Conservation (phyloP, 1,140 invertebrate genomes). For the Pseudomyrmex dendroicus region DNA sequence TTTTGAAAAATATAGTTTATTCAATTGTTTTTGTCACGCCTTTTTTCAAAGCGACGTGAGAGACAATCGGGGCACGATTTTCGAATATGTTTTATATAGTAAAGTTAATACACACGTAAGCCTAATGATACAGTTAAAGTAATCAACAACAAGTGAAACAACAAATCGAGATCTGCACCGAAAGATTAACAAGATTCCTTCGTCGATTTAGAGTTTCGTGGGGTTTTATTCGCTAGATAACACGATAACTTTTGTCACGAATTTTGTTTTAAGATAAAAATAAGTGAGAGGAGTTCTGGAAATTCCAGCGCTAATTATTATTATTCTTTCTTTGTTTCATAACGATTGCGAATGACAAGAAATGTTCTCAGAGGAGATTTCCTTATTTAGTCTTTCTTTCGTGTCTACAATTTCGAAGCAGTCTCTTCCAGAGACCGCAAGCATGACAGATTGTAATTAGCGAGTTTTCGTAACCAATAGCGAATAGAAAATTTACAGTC, state of each 20-base stretch:
- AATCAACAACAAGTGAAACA: constrained; percentile 80
- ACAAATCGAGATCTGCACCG: constrained; percentile 70
- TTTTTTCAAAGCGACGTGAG: constrained; percentile 8
- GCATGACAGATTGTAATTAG: constrained; percentile 21
- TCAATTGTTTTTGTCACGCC: constrained; percentile 56
- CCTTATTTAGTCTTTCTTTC: background rate
- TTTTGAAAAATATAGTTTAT: constrained; percentile 77
- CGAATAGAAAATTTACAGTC: constrained; percentile 58
- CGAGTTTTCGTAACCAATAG: constrained; percentile 39
- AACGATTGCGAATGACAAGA: background rate
- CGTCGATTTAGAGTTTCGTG: constrained; percentile 4
- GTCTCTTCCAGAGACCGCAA: constrained; percentile 6
- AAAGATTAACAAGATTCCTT: constrained; percentile 13
- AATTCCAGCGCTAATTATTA: background rate
- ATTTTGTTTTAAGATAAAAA: background rate
- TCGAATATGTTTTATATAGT: constrained; percentile 14
- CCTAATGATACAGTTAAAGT: constrained; percentile 73
- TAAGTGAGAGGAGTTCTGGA: background rate
- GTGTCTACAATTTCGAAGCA: constrained; percentile 12
- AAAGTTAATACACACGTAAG: background rate
- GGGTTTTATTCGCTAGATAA: constrained; percentile 14
- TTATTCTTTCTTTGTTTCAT: background rate
- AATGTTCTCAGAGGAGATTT: background rate
- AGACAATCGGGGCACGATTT: constrained; percentile 17
- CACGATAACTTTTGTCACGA: constrained; percentile 14